These are phyloP conservation scores for Thalpophila matura DNA, from an alignment of 2,888 invertebrate species.

Conservation along the genomic window DNA sequence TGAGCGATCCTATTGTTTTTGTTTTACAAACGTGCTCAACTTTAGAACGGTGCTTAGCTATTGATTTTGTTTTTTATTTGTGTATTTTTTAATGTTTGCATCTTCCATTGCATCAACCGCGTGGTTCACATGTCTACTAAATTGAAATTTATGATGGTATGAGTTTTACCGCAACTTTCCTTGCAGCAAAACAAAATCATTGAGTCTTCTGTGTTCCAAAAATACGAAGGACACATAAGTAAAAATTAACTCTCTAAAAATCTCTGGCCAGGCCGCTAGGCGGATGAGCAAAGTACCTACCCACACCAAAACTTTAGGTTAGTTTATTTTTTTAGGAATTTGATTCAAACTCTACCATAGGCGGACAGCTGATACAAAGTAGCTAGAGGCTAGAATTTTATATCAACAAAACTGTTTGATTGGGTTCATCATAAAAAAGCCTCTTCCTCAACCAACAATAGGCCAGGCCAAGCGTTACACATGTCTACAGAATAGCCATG, in stretches of 20 bases:
- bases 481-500: conserved; percentile 75
- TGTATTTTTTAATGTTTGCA: not conserved
- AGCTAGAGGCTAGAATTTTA: conserved; percentile 58
- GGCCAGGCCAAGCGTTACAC: conserved; percentile 80
- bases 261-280: no score
- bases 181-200: no score
- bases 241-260: not conserved
- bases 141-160: no score
- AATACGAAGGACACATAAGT: not conserved
- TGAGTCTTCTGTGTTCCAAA: no score
- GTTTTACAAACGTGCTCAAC: conserved; percentile 65
- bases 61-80: conserved; percentile 35
- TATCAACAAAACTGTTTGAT: conserved; percentile 66
- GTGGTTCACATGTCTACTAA: no score
- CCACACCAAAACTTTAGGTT: not conserved
- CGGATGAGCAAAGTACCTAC: not conserved
- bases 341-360: not conserved
- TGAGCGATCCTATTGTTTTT: conserved; percentile 75
- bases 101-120: not conserved
- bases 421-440: conserved; percentile 59
- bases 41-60: conserved; percentile 56
- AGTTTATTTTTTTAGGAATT: conserved; percentile 1
- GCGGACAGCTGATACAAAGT: conserved; percentile 55
- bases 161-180: not conserved
- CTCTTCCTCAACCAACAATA: conserved; percentile 68